Evolutionary conservation across 2,113 vertebrate species (phyloP), one percentile per base, ranked within the genome.

Genomic region (Dasyprocta punctata): DNA sequence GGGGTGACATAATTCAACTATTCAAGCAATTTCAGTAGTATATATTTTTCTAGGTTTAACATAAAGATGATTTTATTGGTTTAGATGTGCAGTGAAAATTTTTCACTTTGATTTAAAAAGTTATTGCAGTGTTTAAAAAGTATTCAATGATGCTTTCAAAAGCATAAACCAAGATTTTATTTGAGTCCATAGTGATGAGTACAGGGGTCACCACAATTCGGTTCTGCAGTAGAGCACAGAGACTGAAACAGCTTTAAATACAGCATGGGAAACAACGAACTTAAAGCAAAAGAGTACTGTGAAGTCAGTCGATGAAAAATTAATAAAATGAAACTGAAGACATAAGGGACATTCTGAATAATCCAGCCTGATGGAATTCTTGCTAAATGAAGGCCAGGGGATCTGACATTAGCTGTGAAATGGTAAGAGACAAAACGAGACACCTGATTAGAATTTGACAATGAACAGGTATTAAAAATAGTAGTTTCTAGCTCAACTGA

Each of bases 71-170:
- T 81, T 49, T 26, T 56, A 89, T 28, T 49, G 17, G 26, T 60
- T 78, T 16, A 80, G 12, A 67, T 80, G 28, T 36, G 89, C 10
- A 49, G 33, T 80, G 63, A 90, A 56, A 41, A 88, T 58, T 91
- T 93, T 71, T 80, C 11, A 84, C 85, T 85, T 94, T 82, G 61
- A 63, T 7, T 94, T 13, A 33, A 77, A 22, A 85, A 84, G 63
- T 16, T 0, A 54, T 85, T 26, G 17, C 28, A 4, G 5, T 26
- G 2, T 78, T 73, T 20, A 56, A 36, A 54, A 90, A 33, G 20
- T 63, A 49, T 38, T 85, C 3, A 60, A 13, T 30, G 14, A 61
- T 85, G 0, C 3, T 73, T 92, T 81, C 65, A 67, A 67, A 49
- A 3, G 5, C 16, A 12, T 58, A n/a, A 49, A 20, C 16, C 12